phyloP scores from a whole-genome alignment of 2,888 invertebrate genomes.

The Agriopis aurantiaria region DNA sequence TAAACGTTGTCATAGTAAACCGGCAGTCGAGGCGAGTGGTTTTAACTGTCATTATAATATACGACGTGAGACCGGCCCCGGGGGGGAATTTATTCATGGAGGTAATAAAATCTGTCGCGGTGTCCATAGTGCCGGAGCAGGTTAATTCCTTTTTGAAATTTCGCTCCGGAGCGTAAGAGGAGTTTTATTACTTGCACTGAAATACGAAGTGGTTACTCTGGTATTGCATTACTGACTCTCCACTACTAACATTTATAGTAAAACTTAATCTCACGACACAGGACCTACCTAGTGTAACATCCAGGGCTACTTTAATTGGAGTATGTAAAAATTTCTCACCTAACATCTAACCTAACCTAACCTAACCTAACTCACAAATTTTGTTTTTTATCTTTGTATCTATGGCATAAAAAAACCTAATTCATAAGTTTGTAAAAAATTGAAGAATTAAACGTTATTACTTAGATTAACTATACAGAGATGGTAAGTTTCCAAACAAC shows the following conservation, averaged over 20 bases:
- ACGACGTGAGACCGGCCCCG: constrained; percentile 67
- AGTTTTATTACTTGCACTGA: constrained; percentile 42
- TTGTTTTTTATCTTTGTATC: too few species aligned
- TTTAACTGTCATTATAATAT: constrained; percentile 75
- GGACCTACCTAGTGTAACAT: too few species aligned
- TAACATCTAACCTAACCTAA: too few species aligned
- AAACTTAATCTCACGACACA: too few species aligned
- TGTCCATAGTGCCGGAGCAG: constrained; percentile 60
- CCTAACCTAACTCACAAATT: too few species aligned
- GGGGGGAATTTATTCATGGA: constrained; percentile 81
- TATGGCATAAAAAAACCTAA: too few species aligned
- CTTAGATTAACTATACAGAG: too few species aligned
- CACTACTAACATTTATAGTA: background rate
- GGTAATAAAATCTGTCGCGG: constrained; percentile 80
- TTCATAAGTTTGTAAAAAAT: too few species aligned
- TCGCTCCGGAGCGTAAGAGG: constrained; percentile 48
- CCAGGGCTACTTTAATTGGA: too few species aligned
- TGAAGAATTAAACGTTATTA: too few species aligned
- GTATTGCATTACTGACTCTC: constrained; percentile 20
- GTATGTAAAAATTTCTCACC: too few species aligned
- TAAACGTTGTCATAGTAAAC: constrained; percentile 56
- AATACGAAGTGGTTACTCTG: constrained; percentile 27
- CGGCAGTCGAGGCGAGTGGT: constrained; percentile 62
- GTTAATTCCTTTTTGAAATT: constrained; percentile 76
- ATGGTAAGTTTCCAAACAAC: too few species aligned